Conservation (phyloP, 2,888 invertebrate genomes). For the Synanthedon tipuliformis region DNA sequence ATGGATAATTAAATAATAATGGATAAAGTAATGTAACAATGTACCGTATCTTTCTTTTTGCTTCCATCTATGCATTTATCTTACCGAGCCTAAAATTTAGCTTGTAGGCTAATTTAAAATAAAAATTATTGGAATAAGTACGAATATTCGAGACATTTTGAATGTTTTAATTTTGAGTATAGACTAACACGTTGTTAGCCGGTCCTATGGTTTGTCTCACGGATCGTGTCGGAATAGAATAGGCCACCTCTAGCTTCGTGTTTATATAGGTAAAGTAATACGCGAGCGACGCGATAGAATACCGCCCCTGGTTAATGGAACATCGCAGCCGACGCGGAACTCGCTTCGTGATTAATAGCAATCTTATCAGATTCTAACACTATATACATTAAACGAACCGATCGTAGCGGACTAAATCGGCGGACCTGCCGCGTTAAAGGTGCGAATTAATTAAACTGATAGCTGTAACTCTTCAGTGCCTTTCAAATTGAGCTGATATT, state of each 20-base stretch:
- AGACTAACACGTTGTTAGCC: too few species aligned
- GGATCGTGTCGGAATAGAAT: conserved; percentile 4
- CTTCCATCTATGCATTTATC: too few species aligned
- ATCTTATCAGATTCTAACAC: conserved; percentile 51
- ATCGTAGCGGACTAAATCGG: conserved; percentile 37
- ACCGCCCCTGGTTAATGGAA: conserved; percentile 27
- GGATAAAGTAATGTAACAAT: too few species aligned
- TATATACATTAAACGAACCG: conserved; percentile 35
- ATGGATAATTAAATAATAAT: too few species aligned
- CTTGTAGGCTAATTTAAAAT: too few species aligned
- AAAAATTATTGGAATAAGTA: too few species aligned
- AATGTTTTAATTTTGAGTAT: too few species aligned
- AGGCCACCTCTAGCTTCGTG: neutral
- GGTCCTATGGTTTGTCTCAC: neutral
- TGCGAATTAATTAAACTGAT: conserved; percentile 54
- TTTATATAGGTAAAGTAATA: neutral
- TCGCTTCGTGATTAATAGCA: conserved; percentile 47
- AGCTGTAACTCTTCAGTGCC: conserved; percentile 28
- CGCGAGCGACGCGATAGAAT: conserved; percentile 2
- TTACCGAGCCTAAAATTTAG: too few species aligned
- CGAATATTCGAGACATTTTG: too few species aligned
- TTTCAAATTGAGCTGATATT: conserved; percentile 9
- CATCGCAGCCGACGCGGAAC: conserved; percentile 24
- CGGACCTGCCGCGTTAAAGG: conserved; percentile 33
- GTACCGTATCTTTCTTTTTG: too few species aligned